A percentile compares a stretch with the other conserved stretches of the same genome.
These are phyloP conservation scores for Drosophila tanythrix DNA, from an alignment of 2,888 invertebrate genomes.

Conservation along the genomic window DNA sequence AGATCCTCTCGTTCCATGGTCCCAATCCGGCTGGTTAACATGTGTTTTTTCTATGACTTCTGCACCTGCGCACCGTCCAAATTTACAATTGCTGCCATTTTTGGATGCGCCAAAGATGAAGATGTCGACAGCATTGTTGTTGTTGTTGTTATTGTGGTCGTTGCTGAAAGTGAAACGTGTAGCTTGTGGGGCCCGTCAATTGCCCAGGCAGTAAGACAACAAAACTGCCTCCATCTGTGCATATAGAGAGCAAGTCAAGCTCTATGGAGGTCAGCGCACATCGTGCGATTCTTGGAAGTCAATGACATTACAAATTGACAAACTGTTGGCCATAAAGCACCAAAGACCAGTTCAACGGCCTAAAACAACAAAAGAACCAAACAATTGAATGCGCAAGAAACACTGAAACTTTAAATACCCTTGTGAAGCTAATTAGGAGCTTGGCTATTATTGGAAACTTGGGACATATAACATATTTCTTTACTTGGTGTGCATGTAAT, in stretches of 20 bases:
- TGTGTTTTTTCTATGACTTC: conserved; percentile 64
- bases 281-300: conserved; percentile 67
- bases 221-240: conserved; percentile 15
- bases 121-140: conserved; percentile 66
- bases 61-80: conserved; percentile 69
- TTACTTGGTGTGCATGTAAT: background rate
- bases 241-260: conserved; percentile 40
- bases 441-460: background rate
- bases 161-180: conserved; percentile 71
- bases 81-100: conserved; percentile 76
- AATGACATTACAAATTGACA: conserved; percentile 60
- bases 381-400: background rate
- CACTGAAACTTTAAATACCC: conserved; percentile 27
- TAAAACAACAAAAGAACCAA: conserved; percentile 20
- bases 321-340: conserved; percentile 70
- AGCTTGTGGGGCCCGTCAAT: conserved; percentile 63
- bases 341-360: conserved; percentile 64
- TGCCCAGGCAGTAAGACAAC: conserved; percentile 30
- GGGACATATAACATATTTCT: background rate
- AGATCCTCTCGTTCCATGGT: background rate
- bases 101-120: conserved; percentile 71
- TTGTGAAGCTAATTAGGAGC: conserved; percentile 4
- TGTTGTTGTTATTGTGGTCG: conserved; percentile 20
- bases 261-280: conserved; percentile 66
- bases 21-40: conserved; percentile 64